These are phyloP conservation scores for Uria lomvia DNA, from an alignment of 2,113 vertebrate genomes.

Conservation along the genomic window DNA sequence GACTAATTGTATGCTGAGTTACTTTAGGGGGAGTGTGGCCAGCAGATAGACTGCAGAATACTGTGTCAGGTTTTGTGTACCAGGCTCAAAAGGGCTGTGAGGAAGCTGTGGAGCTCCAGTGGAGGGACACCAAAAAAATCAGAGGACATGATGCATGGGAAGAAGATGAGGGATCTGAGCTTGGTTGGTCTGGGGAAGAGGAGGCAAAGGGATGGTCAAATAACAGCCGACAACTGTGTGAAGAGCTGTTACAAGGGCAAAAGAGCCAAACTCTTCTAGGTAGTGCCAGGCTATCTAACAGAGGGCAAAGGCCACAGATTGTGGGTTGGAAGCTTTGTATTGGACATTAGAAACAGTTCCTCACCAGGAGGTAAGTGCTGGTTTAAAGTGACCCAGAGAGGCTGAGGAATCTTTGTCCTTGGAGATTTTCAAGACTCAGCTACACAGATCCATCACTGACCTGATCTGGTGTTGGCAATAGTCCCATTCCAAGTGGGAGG, in stretches of 20 bases:
- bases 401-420: not conserved
- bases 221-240: rapidly evolving
- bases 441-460: not conserved
- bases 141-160: rapidly evolving
- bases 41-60: not conserved
- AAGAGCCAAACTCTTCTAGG: not conserved
- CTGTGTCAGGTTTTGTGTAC: not conserved
- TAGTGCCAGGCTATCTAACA: not conserved
- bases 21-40: rapidly evolving
- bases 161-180: not conserved
- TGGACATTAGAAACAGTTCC: not conserved
- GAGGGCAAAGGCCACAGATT: not conserved
- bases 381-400: not conserved
- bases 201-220: rapidly evolving
- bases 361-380: not conserved
- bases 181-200: not conserved
- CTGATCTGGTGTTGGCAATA: not conserved
- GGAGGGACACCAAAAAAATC: not conserved
- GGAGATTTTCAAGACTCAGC: not conserved
- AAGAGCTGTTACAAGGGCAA: not conserved
- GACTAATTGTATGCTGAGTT: not conserved
- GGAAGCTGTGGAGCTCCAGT: not conserved
- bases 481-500: not conserved
- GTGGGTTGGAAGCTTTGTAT: not conserved
- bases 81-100: not conserved